A percentile compares a stretch with the other conserved stretches of the same genome.
phyloP scores from a whole-genome alignment of 1,140 invertebrate species.

The Bombus pyrosoma region DNA sequence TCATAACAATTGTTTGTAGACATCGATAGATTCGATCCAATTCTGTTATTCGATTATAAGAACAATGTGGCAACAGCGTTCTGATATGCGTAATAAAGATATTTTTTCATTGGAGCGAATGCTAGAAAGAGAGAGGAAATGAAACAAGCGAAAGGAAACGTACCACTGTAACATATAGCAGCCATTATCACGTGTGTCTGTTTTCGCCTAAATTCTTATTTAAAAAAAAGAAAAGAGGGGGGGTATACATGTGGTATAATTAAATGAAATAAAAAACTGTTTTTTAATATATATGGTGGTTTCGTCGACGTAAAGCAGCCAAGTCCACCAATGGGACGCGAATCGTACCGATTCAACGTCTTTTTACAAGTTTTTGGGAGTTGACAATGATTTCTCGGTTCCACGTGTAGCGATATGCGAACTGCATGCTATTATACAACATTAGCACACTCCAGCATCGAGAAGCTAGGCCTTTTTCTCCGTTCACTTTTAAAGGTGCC shows the following conservation, averaged over 20 bases:
- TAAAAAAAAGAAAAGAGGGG: background rate
- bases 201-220: constrained; percentile 47
- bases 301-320: background rate
- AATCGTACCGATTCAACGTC: constrained; percentile 84
- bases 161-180: constrained; percentile 76
- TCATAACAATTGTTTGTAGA: background rate
- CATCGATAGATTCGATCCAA: background rate
- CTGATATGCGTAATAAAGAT: constrained; percentile 50
- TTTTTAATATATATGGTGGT: constrained; percentile 27
- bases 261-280: constrained; percentile 24
- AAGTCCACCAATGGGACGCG: constrained; percentile 10
- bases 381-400: constrained; percentile 94
- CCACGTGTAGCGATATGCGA: constrained; percentile 93
- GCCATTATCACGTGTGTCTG: constrained; percentile 71
- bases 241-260: constrained; percentile 27
- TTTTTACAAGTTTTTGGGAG: constrained; percentile 94
- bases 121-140: constrained; percentile 23
- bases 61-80: constrained; percentile 44
- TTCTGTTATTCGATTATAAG: constrained; percentile 29
- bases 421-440: constrained; percentile 85
- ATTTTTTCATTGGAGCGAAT: constrained; percentile 37
- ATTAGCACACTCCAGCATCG: constrained; percentile 82
- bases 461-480: constrained; percentile 72
- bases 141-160: constrained; percentile 58
- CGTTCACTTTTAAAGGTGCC: constrained; percentile 73